Conservation (phyloP, 2,888 invertebrate genomes). For the Amblyjoppa proteus region DNA sequence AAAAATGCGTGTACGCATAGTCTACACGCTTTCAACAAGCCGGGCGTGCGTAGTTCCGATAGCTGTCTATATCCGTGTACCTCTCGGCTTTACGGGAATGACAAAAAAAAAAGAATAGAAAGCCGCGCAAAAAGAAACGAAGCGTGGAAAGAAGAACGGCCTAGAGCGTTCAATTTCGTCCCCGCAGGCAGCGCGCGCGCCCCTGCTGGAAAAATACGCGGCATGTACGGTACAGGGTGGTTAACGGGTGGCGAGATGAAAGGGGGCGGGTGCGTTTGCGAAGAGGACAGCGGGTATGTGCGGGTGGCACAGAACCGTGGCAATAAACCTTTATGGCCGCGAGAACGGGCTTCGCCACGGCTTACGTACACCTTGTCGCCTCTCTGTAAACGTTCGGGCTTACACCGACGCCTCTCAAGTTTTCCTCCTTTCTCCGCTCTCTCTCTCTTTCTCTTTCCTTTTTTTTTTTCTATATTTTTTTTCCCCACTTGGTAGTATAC, state of each 20-base stretch:
- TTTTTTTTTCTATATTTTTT: constrained; percentile 5
- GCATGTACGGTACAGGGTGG: constrained; percentile 1
- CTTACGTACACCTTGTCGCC: constrained; percentile 69
- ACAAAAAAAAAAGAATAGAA: background rate
- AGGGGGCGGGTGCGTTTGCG: constrained; percentile 11
- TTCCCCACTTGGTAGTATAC: background rate
- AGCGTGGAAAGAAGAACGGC: background rate
- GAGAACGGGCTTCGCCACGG: constrained; percentile 60
- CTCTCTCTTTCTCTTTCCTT: constrained; percentile 4
- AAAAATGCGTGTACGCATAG: background rate
- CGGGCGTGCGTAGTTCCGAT: background rate
- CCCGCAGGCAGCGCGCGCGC: constrained; percentile 2
- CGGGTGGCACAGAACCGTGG: constrained; percentile 66
- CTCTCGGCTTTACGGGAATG: constrained; percentile 11
- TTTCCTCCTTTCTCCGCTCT: constrained; percentile 16
- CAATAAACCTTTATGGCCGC: constrained; percentile 77
- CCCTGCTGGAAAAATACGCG: constrained; percentile 36
- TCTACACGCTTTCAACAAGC: background rate
- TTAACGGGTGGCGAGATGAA: constrained; percentile 3
- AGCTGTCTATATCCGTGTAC: constrained; percentile 47
- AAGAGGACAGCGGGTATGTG: constrained; percentile 22
- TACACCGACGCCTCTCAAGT: constrained; percentile 54
- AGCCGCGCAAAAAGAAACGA: background rate
- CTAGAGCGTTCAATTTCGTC: constrained; percentile 6
- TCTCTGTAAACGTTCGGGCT: constrained; percentile 65